Base-by-base conservation (phyloP, 2,888 invertebrate genomes). In the Barypeithes pellucidus region DNA sequence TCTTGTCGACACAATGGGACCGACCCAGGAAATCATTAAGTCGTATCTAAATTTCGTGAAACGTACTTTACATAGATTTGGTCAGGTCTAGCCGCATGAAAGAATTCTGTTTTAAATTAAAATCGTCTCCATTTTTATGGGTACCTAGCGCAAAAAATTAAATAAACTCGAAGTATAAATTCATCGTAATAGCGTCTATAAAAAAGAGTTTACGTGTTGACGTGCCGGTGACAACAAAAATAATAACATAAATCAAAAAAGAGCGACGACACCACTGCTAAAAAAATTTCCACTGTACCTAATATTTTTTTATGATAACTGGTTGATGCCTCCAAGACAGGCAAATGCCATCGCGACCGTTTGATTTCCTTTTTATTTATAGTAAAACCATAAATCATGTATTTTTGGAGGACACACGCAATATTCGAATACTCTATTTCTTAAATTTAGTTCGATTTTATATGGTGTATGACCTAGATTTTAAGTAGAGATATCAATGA, bases 371-470 rank as follows among this genome's bases (percentile, higher is more conserved):
- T 12, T 43, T 62, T 72, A 72, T 72, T 72, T 67, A 72, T 72
- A 57, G 72, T 47, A 54, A 72, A 72, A 67, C 57, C 3, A 72
- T 72, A 72, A 72, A 72, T 67, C 72, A 63, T 57, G 4, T 52
- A 57, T 72, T 67, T 62, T 62, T 41, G 36, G 18, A 47, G 47
- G 24, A 50, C 50, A 47, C 72, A 67, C 67, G 67, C 72, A 72
- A 68, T 39, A 18, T 8, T 14, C 14, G 39, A 45, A 16, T 11
- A 3, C 29, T 59, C 29, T 20, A 59, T 67, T 57, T 67, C 67
- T 33, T 45, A 33, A n/a, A 54, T 22, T 61, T 68, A 9, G 33
- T 57, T 50, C 24, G 60, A 50, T 61, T 61, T 68, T 68, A 29
- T 67, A 41, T 16, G 41, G 59, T 67, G 54, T 67, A 67, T 67